A percentile compares a stretch with the other conserved stretches of the same genome.
Evolutionary conservation across 1,140 invertebrate species (phyloP).

Genomic region (Pachypsylla venusta): DNA sequence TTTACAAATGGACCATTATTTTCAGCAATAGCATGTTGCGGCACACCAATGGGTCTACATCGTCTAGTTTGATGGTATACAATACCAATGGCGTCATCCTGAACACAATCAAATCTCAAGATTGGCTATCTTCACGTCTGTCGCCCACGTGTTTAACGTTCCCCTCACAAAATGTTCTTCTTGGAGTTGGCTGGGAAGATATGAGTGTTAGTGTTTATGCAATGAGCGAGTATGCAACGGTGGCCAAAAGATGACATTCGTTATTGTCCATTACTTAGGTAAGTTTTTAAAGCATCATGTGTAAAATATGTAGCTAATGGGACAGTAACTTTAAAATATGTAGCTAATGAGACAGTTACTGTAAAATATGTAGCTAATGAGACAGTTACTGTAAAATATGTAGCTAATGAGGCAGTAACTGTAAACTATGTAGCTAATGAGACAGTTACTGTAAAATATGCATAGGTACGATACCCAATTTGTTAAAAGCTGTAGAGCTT

Average conservation of each 20-base stretch:
- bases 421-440: too few relatives aligned
- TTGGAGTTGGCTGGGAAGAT: slow-evolving; percentile 65
- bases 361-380: too few relatives aligned
- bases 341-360: too few relatives aligned
- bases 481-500: too few relatives aligned
- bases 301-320: too few relatives aligned
- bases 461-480: too few relatives aligned
- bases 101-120: slow-evolving; percentile 68
- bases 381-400: too few relatives aligned
- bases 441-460: too few relatives aligned
- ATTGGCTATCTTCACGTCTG: slow-evolving; percentile 80
- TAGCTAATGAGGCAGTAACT: too few relatives aligned
- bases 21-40: not conserved
- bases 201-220: slow-evolving; percentile 60
- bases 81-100: slow-evolving; percentile 49
- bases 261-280: not conserved
- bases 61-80: slow-evolving; percentile 37
- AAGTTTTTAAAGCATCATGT: too few relatives aligned
- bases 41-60: slow-evolving; percentile 4
- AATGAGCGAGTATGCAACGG: slow-evolving; percentile 27
- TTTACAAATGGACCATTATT: slow-evolving; percentile 10
- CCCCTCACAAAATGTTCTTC: slow-evolving; percentile 60
- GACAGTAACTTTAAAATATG: too few relatives aligned
- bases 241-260: slow-evolving; percentile 45
- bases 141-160: slow-evolving; percentile 71